These are phyloP conservation scores for Oenanthe oenanthe DNA, from an alignment of 2,113 vertebrate genomes.

Conservation along the genomic window DNA sequence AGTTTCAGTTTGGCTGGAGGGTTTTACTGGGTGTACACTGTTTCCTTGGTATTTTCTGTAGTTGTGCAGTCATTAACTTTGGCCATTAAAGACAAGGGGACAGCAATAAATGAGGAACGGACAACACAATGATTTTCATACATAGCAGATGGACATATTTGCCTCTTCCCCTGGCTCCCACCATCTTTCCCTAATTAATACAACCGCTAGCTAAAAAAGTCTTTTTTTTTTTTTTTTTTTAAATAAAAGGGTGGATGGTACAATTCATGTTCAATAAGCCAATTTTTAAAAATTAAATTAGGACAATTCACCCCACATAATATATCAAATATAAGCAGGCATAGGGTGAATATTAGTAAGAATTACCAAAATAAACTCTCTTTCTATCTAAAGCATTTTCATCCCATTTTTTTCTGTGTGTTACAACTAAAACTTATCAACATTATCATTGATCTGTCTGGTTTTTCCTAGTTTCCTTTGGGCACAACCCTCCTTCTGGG, in stretches of 20 bases:
- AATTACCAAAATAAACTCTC: neutral
- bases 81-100: neutral
- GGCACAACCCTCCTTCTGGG: neutral
- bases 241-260: neutral
- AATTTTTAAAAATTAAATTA: neutral
- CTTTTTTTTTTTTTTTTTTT: no score
- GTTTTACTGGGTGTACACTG: neutral
- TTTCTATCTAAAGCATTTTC: neutral
- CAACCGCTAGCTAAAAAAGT: neutral
- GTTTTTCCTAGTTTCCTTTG: neutral
- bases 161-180: neutral
- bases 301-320: neutral
- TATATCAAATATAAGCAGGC: neutral
- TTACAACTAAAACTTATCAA: neutral
- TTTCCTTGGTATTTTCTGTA: neutral
- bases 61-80: neutral
- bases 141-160: neutral
- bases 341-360: neutral
- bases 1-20: slow-evolving; percentile 42
- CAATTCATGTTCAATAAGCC: neutral
- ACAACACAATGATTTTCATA: neutral
- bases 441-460: neutral
- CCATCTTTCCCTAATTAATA: neutral
- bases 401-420: neutral
- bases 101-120: neutral